Conservation (phyloP, 2,888 invertebrate species). For the Leptura quadrifasciata region DNA sequence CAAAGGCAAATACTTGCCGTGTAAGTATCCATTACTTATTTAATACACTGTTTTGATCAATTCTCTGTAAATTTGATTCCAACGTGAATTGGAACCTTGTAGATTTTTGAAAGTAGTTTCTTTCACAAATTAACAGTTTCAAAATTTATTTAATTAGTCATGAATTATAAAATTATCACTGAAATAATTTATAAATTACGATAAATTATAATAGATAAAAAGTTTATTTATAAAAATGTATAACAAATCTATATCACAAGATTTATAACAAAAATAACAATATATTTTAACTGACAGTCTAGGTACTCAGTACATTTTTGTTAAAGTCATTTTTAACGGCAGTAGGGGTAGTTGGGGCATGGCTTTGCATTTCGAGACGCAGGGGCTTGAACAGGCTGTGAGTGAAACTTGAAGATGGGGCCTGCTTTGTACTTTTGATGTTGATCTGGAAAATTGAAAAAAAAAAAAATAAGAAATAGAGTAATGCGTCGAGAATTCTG, state of each 20-base stretch:
- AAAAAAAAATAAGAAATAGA: too few species aligned
- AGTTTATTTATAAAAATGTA: neutral
- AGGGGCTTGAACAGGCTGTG: neutral
- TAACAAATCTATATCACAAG: conserved; percentile 18
- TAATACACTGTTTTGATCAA: too few species aligned
- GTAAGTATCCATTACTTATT: too few species aligned
- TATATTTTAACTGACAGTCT: neutral
- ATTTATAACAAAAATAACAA: conserved; percentile 7
- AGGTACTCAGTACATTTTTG: neutral
- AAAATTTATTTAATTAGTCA: too few species aligned
- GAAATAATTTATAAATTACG: too few species aligned
- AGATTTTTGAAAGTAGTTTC: too few species aligned
- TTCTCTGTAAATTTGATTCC: too few species aligned
- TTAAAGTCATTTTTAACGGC: neutral
- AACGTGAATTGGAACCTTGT: too few species aligned
- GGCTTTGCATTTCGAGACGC: neutral
- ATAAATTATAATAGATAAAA: neutral
- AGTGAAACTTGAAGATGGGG: neutral
- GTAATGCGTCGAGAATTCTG: too few species aligned
- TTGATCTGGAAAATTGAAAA: neutral
- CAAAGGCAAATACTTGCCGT: too few species aligned
- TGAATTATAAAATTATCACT: too few species aligned
- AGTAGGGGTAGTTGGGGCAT: neutral
- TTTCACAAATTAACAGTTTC: too few species aligned
- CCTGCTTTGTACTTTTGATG: neutral